Percentiles rank a stretch among this genome's conserved stretches.
These are phyloP conservation scores for Drosophila nasuta DNA, from an alignment of 1,140 invertebrate genomes.

Conservation along the genomic window DNA sequence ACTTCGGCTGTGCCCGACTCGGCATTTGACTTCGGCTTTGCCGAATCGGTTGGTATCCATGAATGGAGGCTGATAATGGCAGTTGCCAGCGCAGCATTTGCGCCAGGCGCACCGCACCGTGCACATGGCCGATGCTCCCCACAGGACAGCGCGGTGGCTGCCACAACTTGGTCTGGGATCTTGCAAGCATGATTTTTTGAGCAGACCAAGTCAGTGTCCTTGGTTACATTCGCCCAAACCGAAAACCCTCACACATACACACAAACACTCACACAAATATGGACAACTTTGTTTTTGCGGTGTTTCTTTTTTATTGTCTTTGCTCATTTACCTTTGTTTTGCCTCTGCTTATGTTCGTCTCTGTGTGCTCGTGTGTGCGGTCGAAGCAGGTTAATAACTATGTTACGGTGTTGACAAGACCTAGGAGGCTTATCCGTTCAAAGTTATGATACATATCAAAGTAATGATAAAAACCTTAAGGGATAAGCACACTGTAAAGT, in stretches of 20 bases:
- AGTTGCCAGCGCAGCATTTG: conserved; percentile 58
- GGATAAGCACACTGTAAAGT: conserved; percentile 1
- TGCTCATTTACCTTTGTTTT: conserved; percentile 39
- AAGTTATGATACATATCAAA: conserved; percentile 2
- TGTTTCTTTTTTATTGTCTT: conserved; percentile 29
- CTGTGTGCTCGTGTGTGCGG: conserved; percentile 5
- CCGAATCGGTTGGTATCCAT: conserved; percentile 71
- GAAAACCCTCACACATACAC: conserved; percentile 9
- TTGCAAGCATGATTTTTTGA: conserved; percentile 61
- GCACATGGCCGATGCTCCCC: conserved; percentile 40
- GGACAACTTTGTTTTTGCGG: conserved; percentile 17
- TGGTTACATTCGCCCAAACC: conserved; percentile 36
- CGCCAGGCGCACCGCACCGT: conserved; percentile 50
- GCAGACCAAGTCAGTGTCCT: conserved; percentile 36
- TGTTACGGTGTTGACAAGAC: conserved; percentile 16
- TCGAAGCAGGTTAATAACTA: conserved; percentile 31
- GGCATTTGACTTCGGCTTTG: neutral
- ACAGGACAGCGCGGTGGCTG: conserved; percentile 11
- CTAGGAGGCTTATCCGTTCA: neutral
- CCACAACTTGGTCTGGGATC: conserved; percentile 35
- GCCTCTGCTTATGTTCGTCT: conserved; percentile 2
- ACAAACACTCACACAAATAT: conserved; percentile 18
- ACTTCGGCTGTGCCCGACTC: neutral
- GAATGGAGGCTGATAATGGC: conserved; percentile 66
- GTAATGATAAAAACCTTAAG: neutral